phyloP scores from a whole-genome alignment of 2,113 vertebrate species.

The Tragelaphus strepsiceros region DNA sequence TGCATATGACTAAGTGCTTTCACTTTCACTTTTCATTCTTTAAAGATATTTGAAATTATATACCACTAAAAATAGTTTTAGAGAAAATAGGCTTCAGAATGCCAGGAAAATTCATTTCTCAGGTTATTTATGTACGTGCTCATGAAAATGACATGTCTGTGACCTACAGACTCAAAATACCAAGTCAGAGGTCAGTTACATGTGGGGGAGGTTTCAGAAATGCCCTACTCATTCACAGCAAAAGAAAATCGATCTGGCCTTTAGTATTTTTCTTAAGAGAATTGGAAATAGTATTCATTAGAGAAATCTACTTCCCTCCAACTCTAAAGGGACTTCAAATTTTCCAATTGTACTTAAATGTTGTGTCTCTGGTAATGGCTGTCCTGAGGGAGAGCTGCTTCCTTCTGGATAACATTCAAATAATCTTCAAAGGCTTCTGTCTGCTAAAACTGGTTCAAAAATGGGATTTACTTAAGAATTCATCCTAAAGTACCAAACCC shows the following conservation, averaged over 20 bases:
- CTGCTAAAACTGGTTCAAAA: background rate
- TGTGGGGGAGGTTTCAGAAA: background rate
- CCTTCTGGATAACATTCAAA: background rate
- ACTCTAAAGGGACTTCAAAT: background rate
- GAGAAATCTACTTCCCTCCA: background rate
- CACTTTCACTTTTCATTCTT: background rate
- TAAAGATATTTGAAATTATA: background rate
- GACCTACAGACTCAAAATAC: conserved; percentile 33
- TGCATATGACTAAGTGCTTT: too few species aligned
- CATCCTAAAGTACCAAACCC: background rate
- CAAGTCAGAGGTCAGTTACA: background rate
- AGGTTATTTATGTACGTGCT: background rate
- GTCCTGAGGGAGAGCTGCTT: background rate
- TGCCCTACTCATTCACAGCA: background rate
- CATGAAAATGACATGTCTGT: background rate
- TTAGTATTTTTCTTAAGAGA: background rate
- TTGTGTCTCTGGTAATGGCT: background rate
- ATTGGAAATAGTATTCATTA: conserved; percentile 30
- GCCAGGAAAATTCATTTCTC: background rate
- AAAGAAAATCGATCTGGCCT: conserved; percentile 16
- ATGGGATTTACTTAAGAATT: background rate
- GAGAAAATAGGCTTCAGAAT: background rate
- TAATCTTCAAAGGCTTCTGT: background rate
- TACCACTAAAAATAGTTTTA: background rate
- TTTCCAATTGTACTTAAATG: conserved; percentile 36